Percentiles rank a stretch among this genome's conserved stretches.
These are phyloP conservation scores for Melanerpes formicivorus DNA, from an alignment of 2,113 vertebrate species.

Conservation along the genomic window DNA sequence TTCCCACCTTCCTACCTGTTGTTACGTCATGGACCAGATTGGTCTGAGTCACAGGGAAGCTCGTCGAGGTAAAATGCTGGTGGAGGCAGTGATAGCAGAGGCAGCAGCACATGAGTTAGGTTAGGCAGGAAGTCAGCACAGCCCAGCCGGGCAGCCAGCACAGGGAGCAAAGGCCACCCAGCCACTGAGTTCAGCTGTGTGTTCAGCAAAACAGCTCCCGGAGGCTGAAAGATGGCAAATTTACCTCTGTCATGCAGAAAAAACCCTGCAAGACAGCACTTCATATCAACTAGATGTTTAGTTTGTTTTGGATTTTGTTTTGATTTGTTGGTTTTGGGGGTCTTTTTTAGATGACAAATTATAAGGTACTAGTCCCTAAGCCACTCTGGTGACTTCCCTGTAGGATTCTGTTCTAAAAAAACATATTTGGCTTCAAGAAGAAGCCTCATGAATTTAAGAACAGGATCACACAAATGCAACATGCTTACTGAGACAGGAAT, in stretches of 20 bases:
- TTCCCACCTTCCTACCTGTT: background rate
- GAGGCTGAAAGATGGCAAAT: background rate
- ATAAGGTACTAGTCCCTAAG: background rate
- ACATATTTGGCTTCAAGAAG: background rate
- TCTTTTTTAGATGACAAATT: background rate
- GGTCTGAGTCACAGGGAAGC: background rate
- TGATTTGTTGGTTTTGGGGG: background rate
- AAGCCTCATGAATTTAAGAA: background rate
- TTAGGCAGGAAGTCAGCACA: background rate
- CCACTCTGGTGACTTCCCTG: background rate
- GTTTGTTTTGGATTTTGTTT: background rate
- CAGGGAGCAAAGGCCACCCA: background rate
- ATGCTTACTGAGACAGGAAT: background rate
- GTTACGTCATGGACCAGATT: background rate
- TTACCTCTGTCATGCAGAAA: background rate
- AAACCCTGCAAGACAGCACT: background rate
- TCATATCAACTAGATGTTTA: background rate
- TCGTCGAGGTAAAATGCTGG: background rate
- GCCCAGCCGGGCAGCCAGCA: accelerated
- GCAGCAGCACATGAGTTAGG: background rate
- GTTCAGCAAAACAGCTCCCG: background rate
- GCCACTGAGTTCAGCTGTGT: accelerated
- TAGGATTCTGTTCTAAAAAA: background rate
- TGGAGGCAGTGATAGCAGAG: background rate
- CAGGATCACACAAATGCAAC: background rate